phyloP scores from a whole-genome alignment of 1,140 invertebrate genomes.

The Apis cerana region DNA sequence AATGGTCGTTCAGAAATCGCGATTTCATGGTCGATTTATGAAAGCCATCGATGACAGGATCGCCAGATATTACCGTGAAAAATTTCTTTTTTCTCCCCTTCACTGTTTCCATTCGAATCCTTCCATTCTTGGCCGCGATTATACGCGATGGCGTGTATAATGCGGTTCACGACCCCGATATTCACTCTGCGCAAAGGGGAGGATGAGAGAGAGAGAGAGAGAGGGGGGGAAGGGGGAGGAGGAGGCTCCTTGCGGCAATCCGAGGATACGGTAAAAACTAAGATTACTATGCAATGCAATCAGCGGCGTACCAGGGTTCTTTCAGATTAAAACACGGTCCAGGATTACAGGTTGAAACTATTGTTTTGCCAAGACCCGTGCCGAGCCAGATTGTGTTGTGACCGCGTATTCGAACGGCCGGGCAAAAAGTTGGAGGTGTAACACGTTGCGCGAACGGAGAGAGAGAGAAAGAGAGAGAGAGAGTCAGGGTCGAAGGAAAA shows the following conservation, averaged over 20 bases:
- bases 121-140: constrained; percentile 53
- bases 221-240: not conserved
- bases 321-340: constrained; percentile 67
- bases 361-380: constrained; percentile 54
- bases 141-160: constrained; percentile 67
- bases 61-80: constrained; percentile 19
- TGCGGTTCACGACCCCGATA: constrained; percentile 64
- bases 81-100: not conserved
- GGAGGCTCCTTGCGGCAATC: constrained; percentile 44
- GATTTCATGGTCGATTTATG: constrained; percentile 21
- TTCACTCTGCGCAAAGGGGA: constrained; percentile 20
- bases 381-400: constrained; percentile 50
- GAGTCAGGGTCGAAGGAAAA: constrained; percentile 28
- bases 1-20: not conserved
- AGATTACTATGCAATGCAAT: constrained; percentile 72
- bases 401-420: not conserved
- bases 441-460: too few species aligned
- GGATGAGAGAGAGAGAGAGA: not conserved
- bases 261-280: constrained; percentile 66
- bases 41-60: constrained; percentile 22
- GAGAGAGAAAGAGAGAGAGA: not conserved
- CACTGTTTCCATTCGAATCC: constrained; percentile 6
- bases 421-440: constrained; percentile 32
- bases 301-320: constrained; percentile 62
- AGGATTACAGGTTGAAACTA: constrained; percentile 59